Base-by-base conservation (phyloP, 2,113 vertebrate genomes). In the Stictonetta naevosa region DNA sequence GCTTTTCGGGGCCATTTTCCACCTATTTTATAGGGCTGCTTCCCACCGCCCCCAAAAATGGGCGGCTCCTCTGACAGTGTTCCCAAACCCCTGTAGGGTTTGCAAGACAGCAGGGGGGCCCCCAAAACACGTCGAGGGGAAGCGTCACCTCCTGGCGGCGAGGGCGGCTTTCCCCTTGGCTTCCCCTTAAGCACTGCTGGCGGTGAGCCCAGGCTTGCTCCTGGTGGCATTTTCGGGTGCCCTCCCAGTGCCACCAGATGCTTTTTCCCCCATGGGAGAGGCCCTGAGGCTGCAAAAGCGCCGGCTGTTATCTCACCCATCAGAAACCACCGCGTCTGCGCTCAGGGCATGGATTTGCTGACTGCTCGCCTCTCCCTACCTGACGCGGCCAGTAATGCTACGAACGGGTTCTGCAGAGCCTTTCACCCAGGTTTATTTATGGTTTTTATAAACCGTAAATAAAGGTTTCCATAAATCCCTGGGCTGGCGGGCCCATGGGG, bases 21-120 rank as follows among this genome's bases (percentile, higher is more conserved):
- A 25, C 29, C 0, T 0, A 5, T 50, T 85, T 81, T 20, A n/a
- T 11, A 20, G 31, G 3, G 14, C 0, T 0, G n/a, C 26, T 67
- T 84, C 28, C 10, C 13, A 3, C 22, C 42, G 3, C 6, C 19
- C 34, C 56, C 14, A 0, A 53, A 90, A 77, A 5, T 0, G 25
- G 52, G 21, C 50, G 19, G 13, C 52, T 55, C 52, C 52, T 29
- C 26, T 28, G 52, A 29, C 52, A 83, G 44, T 3, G n/a, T n/a
- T 22, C 42, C 67, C 62, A 83, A 72, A 88, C 15, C 91, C 53
- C 3, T 0, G 7, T 86, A 77, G 23, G 40, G 36, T 13, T 23
- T 67, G 66, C 3, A 14, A 31, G n/a, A 3, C 2, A 21, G 52
- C 52, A 55, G 52, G 26, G 52, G 23, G 23, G 50, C 7, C 50